phyloP scores from a whole-genome alignment of 2,797 vertebrate species.

The Crocodylus rhombifer region DNA sequence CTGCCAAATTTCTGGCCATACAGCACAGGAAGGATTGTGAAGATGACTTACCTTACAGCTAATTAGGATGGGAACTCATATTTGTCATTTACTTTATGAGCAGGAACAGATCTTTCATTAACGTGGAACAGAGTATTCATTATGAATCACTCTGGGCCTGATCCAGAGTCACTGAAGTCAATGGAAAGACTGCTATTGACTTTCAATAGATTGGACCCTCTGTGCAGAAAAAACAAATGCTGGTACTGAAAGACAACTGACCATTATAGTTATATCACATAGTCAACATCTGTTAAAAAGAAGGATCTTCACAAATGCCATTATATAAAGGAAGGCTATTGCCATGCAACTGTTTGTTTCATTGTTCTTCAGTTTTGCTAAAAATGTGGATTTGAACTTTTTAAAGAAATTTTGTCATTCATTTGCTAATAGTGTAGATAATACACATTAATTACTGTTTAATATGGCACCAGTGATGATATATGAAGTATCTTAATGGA shows the following conservation, averaged over 20 bases:
- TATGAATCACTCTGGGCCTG: neutral
- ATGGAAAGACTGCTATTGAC: conserved; percentile 36
- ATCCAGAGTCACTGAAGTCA: neutral
- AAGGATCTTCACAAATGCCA: conserved; percentile 52
- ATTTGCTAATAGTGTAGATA: neutral
- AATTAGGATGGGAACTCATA: neutral
- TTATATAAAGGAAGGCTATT: conserved; percentile 46
- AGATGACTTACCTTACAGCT: neutral
- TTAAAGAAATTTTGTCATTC: neutral
- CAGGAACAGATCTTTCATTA: neutral
- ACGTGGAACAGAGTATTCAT: neutral
- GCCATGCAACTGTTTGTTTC: conserved; percentile 30
- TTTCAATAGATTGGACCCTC: conserved; percentile 18
- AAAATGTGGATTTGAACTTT: neutral
- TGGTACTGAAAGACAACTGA: conserved; percentile 40
- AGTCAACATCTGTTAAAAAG: conserved; percentile 64
- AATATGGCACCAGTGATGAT: neutral
- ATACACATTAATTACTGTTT: neutral
- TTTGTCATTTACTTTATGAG: neutral
- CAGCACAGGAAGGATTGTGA: neutral
- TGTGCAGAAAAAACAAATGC: conserved; percentile 26
- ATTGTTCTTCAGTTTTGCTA: conserved; percentile 4
- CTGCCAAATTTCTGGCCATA: neutral
- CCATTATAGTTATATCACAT: conserved; percentile 29
- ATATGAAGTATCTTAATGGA: neutral